Evolutionary conservation across 30 jellyfish, hydroid and myxozoan species (phyloP).

Genomic region (Aurelia sp.): DNA sequence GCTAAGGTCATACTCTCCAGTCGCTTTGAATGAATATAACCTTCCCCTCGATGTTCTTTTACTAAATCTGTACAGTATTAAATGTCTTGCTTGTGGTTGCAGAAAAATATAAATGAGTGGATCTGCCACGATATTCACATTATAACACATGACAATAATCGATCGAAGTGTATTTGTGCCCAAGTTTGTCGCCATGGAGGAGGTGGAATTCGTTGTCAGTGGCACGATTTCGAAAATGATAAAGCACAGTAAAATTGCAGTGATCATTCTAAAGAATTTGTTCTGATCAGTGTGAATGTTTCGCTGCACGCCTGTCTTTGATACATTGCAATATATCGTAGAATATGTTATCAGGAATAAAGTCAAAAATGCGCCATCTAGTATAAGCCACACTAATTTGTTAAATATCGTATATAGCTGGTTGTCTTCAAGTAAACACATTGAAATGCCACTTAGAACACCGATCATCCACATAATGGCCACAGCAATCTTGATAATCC

Average conservation of each 20-base stretch:
- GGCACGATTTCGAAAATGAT: conserved; percentile 15
- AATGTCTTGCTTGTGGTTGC: conserved; percentile 10
- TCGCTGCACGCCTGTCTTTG: neutral
- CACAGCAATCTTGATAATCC: neutral
- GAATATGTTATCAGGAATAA: conserved; percentile 3
- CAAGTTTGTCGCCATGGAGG: neutral
- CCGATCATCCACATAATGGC: conserved; percentile 15
- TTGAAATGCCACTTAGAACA: neutral
- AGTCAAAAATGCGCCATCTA: neutral
- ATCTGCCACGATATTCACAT: conserved; percentile 5
- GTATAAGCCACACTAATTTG: neutral
- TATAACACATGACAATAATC: conserved; percentile 12
- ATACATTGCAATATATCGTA: neutral
- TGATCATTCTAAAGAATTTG: conserved; percentile 3
- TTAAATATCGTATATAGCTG: neutral
- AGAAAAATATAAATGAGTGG: conserved; percentile 33
- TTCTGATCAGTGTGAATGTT: neutral
- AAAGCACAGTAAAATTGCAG: neutral
- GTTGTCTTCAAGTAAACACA: neutral
- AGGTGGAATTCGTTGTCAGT: neutral
- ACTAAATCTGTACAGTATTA: neutral
- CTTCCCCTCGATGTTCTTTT: neutral
- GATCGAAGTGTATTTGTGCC: neutral
- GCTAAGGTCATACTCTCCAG: no score
- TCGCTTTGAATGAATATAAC: neutral